Conservation (phyloP, 2,113 vertebrate species). For the Seriola rivoliana region DNA sequence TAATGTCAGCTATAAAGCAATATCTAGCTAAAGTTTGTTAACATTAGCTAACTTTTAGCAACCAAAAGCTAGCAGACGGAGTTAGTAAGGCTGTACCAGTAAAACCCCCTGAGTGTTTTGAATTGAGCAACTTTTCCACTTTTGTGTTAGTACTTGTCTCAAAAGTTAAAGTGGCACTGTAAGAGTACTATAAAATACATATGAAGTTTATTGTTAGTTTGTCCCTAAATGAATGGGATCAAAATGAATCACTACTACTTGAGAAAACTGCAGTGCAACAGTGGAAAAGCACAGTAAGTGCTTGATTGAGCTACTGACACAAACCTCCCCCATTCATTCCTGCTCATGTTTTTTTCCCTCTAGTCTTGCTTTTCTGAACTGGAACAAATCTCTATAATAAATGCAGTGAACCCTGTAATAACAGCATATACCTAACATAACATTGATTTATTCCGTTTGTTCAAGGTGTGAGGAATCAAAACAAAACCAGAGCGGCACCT, state of each 20-base stretch:
- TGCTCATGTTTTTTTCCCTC: background rate
- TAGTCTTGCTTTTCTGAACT: conserved; percentile 12
- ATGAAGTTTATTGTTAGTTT: background rate
- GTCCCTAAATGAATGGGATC: background rate
- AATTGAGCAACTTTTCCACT: background rate
- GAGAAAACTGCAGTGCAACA: background rate
- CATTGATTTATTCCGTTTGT: conserved; percentile 18
- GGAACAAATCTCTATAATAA: conserved; percentile 13
- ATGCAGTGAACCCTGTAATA: conserved; percentile 2
- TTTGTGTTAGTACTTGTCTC: background rate
- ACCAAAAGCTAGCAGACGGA: background rate
- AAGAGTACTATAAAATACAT: no score
- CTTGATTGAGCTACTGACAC: background rate
- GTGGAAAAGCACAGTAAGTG: background rate
- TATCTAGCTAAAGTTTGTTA: background rate
- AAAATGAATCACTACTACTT: background rate
- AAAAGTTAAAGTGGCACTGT: background rate
- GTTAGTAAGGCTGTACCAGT: no score
- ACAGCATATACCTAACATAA: background rate
- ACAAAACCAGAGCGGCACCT: background rate
- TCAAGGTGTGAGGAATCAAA: conserved; percentile 1
- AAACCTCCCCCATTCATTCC: background rate
- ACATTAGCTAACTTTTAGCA: conserved; percentile 2
- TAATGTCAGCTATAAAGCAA: no score
- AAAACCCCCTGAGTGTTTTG: no score